Evolutionary conservation across 2,113 vertebrate species (phyloP), one percentile per base, ranked within the genome.

Genomic region (Turdus rufiventris): DNA sequence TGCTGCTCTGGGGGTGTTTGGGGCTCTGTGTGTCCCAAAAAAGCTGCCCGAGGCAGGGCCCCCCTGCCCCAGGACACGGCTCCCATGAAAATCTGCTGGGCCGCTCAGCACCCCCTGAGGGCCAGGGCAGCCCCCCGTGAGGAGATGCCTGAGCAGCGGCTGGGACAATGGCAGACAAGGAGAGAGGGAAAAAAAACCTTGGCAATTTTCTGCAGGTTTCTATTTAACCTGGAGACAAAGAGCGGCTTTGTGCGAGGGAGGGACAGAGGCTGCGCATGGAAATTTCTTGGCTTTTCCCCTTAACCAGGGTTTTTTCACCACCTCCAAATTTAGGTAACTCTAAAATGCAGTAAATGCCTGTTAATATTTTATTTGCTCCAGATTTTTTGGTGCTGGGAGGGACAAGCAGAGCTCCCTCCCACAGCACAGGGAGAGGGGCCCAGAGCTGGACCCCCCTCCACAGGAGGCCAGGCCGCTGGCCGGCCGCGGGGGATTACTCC

Each of bases 141-240:
- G 90, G 89, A 85, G 85, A 72, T 74, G 94, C 71, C 83, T 74
- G 56, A 78, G 50, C 51, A 94, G 91, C 20, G 0, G 51, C 10
- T 13, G 82, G 91, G 91, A 96, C 91, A 95, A 95, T 71, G 51
- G 88, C 72, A 80, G 76, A 62, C 68, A 24, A 50, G 86, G 79
- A 84, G 84, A 83, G 88, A 75, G 53, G 50, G 47, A 13, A 5
- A 77, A 78, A 90, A 84, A 80, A 67, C 70, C 86, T 75, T 82
- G 33, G 94, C 91, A 92, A 91, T 94, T 91, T 95, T 88, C 88
- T 88, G 94, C 96, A 94, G 85, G 94, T 96, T 94, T 87, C 94
- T 91, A 90, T 94, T 94, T 90, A 93, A 92, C 95, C 93, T 91
- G 96, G 21, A 96, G 91, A 97, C 96, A 97, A 97, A 96, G 96